These are phyloP conservation scores for Volucella zonaria DNA, from an alignment of 2,888 invertebrate genomes.

Conservation along the genomic window DNA sequence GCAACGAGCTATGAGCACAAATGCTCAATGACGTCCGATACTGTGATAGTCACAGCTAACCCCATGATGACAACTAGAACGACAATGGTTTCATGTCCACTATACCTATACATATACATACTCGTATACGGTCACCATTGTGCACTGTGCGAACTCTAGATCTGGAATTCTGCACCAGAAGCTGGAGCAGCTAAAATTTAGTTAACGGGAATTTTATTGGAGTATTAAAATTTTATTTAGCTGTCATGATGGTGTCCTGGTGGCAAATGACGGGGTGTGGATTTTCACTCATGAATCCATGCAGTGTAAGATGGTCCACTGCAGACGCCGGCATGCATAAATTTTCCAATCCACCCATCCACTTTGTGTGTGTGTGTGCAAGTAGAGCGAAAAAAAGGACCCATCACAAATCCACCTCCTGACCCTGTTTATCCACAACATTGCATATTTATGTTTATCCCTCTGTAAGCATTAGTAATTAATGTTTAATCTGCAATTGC, in stretches of 20 bases:
- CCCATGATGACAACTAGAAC: slow-evolving; percentile 21
- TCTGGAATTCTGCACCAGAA: too few relatives aligned
- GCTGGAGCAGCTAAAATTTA: slow-evolving; percentile 54
- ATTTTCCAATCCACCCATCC: slow-evolving; percentile 46
- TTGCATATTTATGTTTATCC: slow-evolving; percentile 69
- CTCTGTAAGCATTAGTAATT: slow-evolving; percentile 63
- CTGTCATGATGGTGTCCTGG: slow-evolving; percentile 29
- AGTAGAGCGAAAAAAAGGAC: slow-evolving; percentile 7
- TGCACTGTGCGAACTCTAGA: too few relatives aligned
- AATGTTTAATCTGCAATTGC: slow-evolving; percentile 69
- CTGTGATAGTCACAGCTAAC: slow-evolving; percentile 43
- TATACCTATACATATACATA: too few relatives aligned
- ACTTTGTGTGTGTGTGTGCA: neutral
- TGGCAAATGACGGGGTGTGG: slow-evolving; percentile 2
- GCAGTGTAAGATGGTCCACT: slow-evolving; percentile 54
- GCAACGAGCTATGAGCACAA: slow-evolving; percentile 20
- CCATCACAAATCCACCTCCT: slow-evolving; percentile 2
- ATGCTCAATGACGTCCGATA: slow-evolving; percentile 63
- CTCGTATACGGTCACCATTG: too few relatives aligned
- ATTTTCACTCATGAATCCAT: slow-evolving; percentile 35
- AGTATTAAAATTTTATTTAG: slow-evolving; percentile 69
- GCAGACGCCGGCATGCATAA: slow-evolving; percentile 62
- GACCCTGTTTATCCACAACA: slow-evolving; percentile 45
- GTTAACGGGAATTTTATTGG: slow-evolving; percentile 70
- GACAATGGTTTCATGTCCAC: neutral